Evolutionary conservation across 2,797 vertebrate genomes (phyloP).

Genomic region (Pygocentrus nattereri): DNA sequence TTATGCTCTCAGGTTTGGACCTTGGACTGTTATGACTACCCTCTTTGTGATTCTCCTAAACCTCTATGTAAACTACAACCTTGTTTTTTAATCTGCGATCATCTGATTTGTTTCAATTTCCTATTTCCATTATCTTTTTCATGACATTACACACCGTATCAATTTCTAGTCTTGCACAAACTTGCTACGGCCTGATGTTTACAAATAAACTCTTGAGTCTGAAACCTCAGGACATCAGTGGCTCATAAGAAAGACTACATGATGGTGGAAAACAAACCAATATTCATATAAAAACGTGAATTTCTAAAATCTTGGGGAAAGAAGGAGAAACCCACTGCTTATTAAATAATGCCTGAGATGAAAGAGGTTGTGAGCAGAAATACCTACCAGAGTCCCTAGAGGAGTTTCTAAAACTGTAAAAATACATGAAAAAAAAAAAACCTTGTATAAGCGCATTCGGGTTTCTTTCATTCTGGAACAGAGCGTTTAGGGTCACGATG

Average conservation of each 20-base stretch:
- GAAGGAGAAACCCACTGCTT: not conserved
- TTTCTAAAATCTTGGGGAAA: not conserved
- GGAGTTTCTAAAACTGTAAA: constrained; percentile 67
- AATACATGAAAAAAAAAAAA: constrained; percentile 66
- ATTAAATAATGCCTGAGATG: constrained; percentile 23
- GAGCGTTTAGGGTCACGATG: constrained; percentile 63
- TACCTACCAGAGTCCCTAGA: constrained; percentile 66
- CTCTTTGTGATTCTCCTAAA: no score
- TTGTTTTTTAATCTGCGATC: no score
- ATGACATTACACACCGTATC: not conserved
- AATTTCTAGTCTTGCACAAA: not conserved
- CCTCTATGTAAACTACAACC: no score
- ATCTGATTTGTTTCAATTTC: no score
- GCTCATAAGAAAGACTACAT: not conserved
- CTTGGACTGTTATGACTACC: no score
- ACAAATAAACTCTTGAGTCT: not conserved
- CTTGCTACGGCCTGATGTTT: not conserved
- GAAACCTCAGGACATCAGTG: not conserved
- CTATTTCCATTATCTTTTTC: not conserved
- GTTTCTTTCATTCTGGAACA: constrained; percentile 59
- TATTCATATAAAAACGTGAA: not conserved
- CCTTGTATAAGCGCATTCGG: not conserved
- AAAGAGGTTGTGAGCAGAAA: constrained; percentile 63
- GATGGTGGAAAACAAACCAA: not conserved
- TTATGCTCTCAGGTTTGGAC: no score